A percentile compares a stretch with the other conserved stretches of the same genome.
phyloP scores from a whole-genome alignment of 2,888 invertebrate species.

The Arrhopalites spinosus region DNA sequence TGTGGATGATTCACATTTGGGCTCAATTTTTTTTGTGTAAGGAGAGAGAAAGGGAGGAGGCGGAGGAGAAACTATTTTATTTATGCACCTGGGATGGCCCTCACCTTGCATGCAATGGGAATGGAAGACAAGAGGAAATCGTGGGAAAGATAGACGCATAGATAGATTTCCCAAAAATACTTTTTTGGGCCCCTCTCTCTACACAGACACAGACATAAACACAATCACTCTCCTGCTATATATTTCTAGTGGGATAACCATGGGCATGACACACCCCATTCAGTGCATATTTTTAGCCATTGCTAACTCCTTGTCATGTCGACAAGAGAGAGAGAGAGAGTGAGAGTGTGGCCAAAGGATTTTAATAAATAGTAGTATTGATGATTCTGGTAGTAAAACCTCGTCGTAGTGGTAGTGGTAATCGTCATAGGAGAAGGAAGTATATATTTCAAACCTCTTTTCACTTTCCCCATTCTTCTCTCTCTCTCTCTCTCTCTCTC shows the following conservation, averaged over 20 bases:
- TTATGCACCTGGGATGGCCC: conserved; percentile 29
- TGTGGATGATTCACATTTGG: conserved; percentile 4
- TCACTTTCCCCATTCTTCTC: background rate
- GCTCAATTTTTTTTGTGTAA: background rate
- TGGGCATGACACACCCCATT: background rate
- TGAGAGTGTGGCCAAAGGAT: too few relatives aligned
- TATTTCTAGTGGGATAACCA: background rate
- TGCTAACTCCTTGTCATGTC: background rate
- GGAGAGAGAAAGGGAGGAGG: background rate
- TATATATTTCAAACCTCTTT: background rate
- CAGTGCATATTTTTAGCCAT: background rate
- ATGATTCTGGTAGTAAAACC: too few relatives aligned
- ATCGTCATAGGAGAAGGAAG: too few relatives aligned
- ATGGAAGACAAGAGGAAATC: conserved; percentile 20
- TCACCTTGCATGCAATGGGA: conserved; percentile 20
- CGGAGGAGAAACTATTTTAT: conserved; percentile 21
- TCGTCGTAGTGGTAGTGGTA: too few relatives aligned
- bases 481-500: conserved; percentile 1
- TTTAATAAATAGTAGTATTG: too few relatives aligned
- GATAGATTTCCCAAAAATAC: background rate
- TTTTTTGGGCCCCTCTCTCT: background rate
- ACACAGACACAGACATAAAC: background rate
- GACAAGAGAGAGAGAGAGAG: background rate
- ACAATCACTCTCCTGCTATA: background rate
- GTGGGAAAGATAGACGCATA: conserved; percentile 19